These are phyloP conservation scores for Alosa alosa DNA, from an alignment of 2,113 vertebrate genomes.

Conservation along the genomic window DNA sequence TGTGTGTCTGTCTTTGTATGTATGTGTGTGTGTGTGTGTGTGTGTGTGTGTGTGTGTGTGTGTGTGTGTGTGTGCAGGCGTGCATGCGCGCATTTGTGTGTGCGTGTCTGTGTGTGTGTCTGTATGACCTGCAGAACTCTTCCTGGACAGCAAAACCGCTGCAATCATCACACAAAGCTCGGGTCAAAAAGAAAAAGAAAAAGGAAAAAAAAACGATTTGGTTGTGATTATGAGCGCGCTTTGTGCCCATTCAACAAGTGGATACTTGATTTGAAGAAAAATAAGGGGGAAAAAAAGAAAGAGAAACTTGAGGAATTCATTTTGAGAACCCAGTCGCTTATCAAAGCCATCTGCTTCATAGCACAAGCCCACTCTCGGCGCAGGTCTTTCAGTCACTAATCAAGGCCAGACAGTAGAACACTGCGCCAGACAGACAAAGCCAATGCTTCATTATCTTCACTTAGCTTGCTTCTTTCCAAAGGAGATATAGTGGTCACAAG, in stretches of 20 bases:
- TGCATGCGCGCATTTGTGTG: background rate
- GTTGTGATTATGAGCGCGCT: background rate
- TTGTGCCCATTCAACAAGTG: background rate
- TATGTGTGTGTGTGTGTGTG: background rate
- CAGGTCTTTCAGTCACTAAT: background rate
- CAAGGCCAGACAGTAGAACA: background rate
- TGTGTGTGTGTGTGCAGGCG: background rate
- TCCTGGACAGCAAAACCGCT: background rate
- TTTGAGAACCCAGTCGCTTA: background rate
- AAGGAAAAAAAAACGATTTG: background rate
- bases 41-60: background rate
- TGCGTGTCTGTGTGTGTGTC: background rate
- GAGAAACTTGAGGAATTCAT: background rate
- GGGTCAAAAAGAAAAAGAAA: background rate
- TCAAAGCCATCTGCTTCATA: conserved; percentile 10
- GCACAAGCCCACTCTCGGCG: background rate
- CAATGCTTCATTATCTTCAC: background rate
- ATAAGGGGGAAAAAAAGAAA: background rate
- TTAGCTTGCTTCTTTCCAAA: background rate
- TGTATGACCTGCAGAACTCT: background rate
- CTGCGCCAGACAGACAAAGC: background rate
- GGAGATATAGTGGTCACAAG: background rate
- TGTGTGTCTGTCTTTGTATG: background rate
- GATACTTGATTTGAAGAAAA: conserved; percentile 18
- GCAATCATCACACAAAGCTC: background rate